These are phyloP conservation scores for Ctenopoma multispine DNA, from an alignment of 2,797 vertebrate species.

Conservation along the genomic window DNA sequence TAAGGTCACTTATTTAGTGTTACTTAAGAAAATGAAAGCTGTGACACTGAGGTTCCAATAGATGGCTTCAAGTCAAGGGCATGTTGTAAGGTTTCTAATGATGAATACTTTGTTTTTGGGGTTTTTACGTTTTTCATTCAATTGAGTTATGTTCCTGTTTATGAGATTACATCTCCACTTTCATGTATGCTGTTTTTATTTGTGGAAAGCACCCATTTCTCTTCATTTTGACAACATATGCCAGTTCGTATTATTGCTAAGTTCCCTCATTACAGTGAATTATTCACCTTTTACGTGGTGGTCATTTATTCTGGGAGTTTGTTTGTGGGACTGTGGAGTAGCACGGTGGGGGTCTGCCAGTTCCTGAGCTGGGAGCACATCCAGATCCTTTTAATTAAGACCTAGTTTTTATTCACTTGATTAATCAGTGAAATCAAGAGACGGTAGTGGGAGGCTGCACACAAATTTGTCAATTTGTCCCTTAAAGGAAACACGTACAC, in stretches of 20 bases:
- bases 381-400: slow-evolving; percentile 86
- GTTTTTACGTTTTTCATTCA: slow-evolving; percentile 58
- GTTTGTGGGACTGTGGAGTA: slow-evolving; percentile 68
- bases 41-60: slow-evolving; percentile 71
- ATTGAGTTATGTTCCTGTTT: slow-evolving; percentile 70
- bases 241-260: slow-evolving; percentile 80
- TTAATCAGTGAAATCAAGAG: slow-evolving; percentile 85
- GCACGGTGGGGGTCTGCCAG: slow-evolving; percentile 77
- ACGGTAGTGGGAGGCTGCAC: slow-evolving; percentile 80
- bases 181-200: slow-evolving; percentile 64
- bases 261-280: slow-evolving; percentile 81
- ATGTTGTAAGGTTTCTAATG: slow-evolving; percentile 54
- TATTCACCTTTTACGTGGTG: slow-evolving; percentile 74
- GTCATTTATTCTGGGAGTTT: slow-evolving; percentile 77
- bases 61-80: slow-evolving; percentile 81
- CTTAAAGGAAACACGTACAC: slow-evolving; percentile 74
- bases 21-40: slow-evolving; percentile 85
- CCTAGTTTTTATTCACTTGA: slow-evolving; percentile 83
- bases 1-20: slow-evolving; percentile 75
- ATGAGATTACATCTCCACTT: slow-evolving; percentile 57
- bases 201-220: slow-evolving; percentile 63
- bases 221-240: slow-evolving; percentile 79
- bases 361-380: slow-evolving; percentile 77
- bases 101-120: slow-evolving; percentile 54
- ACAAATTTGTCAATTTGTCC: slow-evolving; percentile 84